Conservation (phyloP, 2,113 vertebrate species). For the Menidia beryllina region DNA sequence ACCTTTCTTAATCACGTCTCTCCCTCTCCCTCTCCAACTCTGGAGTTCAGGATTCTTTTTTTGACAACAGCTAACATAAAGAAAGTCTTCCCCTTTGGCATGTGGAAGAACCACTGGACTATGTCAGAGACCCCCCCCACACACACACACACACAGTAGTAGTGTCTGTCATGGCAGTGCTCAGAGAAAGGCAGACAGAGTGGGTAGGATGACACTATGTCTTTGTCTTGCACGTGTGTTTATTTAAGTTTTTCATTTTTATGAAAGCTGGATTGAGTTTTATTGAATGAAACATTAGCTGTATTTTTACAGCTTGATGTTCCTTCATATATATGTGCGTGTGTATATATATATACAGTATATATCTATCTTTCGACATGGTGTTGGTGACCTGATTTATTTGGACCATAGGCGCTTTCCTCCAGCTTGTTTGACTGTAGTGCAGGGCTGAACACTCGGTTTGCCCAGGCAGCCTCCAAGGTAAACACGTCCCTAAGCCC, state of each 20-base stretch:
- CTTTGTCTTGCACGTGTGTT: too few relatives aligned
- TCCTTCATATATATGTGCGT: background rate
- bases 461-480: conserved; percentile 38
- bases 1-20: background rate
- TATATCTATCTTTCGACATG: too few relatives aligned
- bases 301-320: background rate
- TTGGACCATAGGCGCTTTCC: conserved; percentile 11
- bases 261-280: background rate
- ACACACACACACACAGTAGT: too few relatives aligned
- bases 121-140: too few relatives aligned
- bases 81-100: too few relatives aligned
- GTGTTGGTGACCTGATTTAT: conserved; percentile 6
- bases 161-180: too few relatives aligned
- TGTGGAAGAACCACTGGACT: too few relatives aligned
- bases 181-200: background rate
- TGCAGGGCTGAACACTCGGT: conserved; percentile 30
- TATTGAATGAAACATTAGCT: background rate
- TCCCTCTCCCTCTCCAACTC: background rate
- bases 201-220: background rate
- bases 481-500: conserved; percentile 58
- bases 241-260: background rate
- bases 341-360: too few relatives aligned
- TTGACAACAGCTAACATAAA: too few relatives aligned
- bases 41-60: background rate
- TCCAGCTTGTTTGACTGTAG: conserved; percentile 39